These are phyloP conservation scores for Volucella bombylans DNA, from an alignment of 2,888 invertebrate species.

Conservation along the genomic window DNA sequence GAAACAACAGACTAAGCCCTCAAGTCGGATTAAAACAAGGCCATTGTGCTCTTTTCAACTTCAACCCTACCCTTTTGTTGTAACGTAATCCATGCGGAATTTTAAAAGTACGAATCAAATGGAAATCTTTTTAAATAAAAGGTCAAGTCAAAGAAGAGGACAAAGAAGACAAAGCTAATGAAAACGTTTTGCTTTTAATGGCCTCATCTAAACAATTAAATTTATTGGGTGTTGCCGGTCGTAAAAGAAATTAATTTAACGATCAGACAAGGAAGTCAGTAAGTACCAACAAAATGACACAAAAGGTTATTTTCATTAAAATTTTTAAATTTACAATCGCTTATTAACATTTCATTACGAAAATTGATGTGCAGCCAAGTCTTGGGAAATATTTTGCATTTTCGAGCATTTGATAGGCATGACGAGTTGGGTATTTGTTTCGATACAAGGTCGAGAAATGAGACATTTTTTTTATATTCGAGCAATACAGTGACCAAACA, in stretches of 20 bases:
- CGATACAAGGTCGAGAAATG: too few relatives aligned
- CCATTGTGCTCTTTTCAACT: neutral
- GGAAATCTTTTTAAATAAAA: neutral
- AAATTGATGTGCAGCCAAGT: too few relatives aligned
- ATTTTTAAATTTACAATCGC: neutral
- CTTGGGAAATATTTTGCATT: too few relatives aligned
- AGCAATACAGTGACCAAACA: too few relatives aligned
- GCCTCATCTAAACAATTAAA: constrained; percentile 41
- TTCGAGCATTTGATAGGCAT: too few relatives aligned
- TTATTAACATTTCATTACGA: too few relatives aligned
- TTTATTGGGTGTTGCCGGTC: constrained; percentile 58
- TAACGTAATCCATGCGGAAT: constrained; percentile 12
- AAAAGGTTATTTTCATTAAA: constrained; percentile 15
- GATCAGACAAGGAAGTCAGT: constrained; percentile 37
- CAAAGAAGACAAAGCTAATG: constrained; percentile 40
- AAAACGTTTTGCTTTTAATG: constrained; percentile 33
- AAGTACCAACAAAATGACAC: constrained; percentile 7
- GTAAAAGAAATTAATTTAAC: constrained; percentile 54
- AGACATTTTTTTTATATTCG: too few relatives aligned
- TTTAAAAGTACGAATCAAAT: neutral
- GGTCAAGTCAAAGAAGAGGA: constrained; percentile 16
- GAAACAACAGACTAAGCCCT: too few relatives aligned
- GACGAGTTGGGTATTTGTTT: too few relatives aligned
- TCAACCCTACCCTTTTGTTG: neutral
- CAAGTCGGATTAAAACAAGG: neutral